Base-by-base conservation (phyloP, 2,113 vertebrate genomes). In the Pandion haliaetus region DNA sequence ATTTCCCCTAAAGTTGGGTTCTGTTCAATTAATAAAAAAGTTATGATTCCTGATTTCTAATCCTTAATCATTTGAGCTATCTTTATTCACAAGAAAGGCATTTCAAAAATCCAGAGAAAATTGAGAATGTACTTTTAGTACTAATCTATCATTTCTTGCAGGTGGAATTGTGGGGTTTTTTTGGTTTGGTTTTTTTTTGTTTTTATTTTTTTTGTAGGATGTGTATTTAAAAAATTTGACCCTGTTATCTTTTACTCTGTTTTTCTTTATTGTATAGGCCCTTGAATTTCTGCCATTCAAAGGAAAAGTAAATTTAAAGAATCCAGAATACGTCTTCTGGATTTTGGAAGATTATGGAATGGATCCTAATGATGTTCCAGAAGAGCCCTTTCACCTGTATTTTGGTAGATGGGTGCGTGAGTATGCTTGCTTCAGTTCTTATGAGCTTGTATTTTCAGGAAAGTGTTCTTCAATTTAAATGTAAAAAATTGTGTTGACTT, bases 321-420 rank as follows among this genome's bases (percentile, higher is more conserved):
- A 97, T 78, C 99, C 99, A 57, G 98, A 99, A 50, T 98, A 99
- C 57, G 73, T 98, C 82, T 99, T 99, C 96, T 99, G 99, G 95
- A 95, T 99, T 97, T 91, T 99, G 81, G 99, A 99, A 94, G 99
- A 99, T 97, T 99, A 99, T 90, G 99, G 99, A 88, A 98, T 98
- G 83, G 98, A 99, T 90, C 99, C 99, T 80, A 99, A 99, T 86
- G 95, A 98, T 34, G 98, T 99, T 88, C 99, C 99, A 1, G 98
- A 99, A 32, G 96, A 99, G 31, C 99, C 99, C 42, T 77, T 98
- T 93, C 95, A 98, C 91, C 93, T 99, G 57, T 99, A 99, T 97
- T 99, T 99, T 97, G 99, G 99, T 86, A 98, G 99, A 99, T 99
- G 99, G 99, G 99, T 99, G 94, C 98, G 99, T 98, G 29, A 94